These are phyloP conservation scores for Platichthys flesus DNA, from an alignment of 2,113 vertebrate genomes.

Conservation along the genomic window DNA sequence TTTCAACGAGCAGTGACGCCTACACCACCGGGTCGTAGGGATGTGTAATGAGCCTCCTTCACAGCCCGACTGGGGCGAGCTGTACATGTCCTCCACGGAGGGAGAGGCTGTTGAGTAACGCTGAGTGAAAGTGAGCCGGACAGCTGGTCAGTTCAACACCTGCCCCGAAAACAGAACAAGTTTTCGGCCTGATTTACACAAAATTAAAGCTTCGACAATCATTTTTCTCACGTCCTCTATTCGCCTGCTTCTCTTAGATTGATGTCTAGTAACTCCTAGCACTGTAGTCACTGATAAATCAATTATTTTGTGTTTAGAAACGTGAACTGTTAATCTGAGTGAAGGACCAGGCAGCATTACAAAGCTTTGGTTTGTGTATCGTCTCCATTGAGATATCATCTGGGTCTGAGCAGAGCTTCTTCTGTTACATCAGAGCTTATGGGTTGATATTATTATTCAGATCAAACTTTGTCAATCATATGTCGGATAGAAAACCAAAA, in stretches of 20 bases:
- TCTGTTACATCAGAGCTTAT: neutral
- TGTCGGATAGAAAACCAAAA: neutral
- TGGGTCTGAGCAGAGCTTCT: neutral
- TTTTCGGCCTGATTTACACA: too few relatives aligned
- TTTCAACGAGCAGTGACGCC: constrained; percentile 29
- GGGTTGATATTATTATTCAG: neutral
- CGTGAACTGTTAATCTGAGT: neutral
- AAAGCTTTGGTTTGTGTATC: constrained; percentile 10
- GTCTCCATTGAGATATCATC: neutral
- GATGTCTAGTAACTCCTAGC: too few relatives aligned
- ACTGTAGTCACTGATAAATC: too few relatives aligned
- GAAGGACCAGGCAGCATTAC: neutral
- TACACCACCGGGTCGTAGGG: constrained; percentile 17
- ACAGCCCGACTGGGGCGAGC: neutral
- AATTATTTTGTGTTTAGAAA: too few relatives aligned
- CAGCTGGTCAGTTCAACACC: neutral
- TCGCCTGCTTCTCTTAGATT: too few relatives aligned
- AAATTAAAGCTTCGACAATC: neutral
- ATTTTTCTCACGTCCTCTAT: neutral
- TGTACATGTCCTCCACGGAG: constrained; percentile 4
- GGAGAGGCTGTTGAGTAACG: constrained; percentile 1
- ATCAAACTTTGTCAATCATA: neutral
- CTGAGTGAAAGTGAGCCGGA: neutral
- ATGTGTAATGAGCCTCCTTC: constrained; percentile 11
- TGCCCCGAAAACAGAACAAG: neutral